phyloP scores from a whole-genome alignment of 2,888 invertebrate species.

The Pimpla rufipes region DNA sequence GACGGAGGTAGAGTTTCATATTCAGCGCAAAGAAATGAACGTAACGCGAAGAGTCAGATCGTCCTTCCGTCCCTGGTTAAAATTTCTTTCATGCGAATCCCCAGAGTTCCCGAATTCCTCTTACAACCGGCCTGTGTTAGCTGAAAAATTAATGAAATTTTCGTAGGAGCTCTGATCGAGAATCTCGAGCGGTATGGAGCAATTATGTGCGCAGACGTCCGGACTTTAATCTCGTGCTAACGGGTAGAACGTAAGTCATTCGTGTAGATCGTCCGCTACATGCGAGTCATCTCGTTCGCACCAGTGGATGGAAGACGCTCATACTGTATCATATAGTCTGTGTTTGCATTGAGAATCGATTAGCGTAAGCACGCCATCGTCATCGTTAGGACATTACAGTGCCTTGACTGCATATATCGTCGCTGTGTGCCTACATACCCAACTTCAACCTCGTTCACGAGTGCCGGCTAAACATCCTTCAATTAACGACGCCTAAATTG shows the following conservation, averaged over 20 bases:
- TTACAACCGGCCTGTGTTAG: neutral
- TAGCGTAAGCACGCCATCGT: slow-evolving; percentile 47
- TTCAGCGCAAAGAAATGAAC: slow-evolving; percentile 15
- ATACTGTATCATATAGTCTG: slow-evolving; percentile 8
- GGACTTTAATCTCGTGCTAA: slow-evolving; percentile 83
- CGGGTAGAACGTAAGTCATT: slow-evolving; percentile 83
- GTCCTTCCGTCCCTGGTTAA: neutral
- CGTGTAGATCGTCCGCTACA: slow-evolving; percentile 39
- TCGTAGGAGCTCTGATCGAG: slow-evolving; percentile 79
- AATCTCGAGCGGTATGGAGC: slow-evolving; percentile 80
- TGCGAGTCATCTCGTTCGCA: slow-evolving; percentile 46
- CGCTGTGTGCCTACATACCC: slow-evolving; percentile 10
- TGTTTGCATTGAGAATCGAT: slow-evolving; percentile 41
- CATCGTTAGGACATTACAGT: slow-evolving; percentile 41
- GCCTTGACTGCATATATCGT: slow-evolving; percentile 19
- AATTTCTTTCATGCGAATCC: neutral
- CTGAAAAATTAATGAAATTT: slow-evolving; percentile 49
- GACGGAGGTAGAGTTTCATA: slow-evolving; percentile 68
- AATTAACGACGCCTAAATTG: slow-evolving; percentile 33
- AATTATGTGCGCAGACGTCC: slow-evolving; percentile 82
- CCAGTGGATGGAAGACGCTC: slow-evolving; percentile 14
- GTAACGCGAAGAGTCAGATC: neutral
- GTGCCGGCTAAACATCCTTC: slow-evolving; percentile 24
- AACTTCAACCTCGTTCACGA: neutral
- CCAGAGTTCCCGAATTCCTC: neutral